phyloP scores from a whole-genome alignment of 2,888 invertebrate genomes.

The Autographa pulchrina region DNA sequence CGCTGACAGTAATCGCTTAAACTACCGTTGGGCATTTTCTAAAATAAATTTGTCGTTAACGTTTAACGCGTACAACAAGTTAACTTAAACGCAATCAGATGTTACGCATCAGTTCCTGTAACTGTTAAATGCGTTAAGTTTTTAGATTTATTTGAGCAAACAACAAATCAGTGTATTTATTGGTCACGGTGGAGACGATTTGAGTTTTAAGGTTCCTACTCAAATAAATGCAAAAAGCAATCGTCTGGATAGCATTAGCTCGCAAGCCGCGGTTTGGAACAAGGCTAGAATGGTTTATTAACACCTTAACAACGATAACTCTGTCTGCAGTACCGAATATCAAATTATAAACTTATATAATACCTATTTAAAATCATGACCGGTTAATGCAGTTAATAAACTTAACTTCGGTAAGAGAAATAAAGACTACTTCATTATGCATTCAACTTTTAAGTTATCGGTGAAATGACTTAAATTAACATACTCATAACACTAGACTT shows the following conservation, averaged over 20 bases:
- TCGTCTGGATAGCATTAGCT: too few relatives aligned
- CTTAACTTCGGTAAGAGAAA: neutral
- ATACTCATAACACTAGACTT: too few relatives aligned
- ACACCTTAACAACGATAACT: neutral
- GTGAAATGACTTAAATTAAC: neutral
- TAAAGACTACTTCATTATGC: neutral
- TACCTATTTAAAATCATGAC: too few relatives aligned
- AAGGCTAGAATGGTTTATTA: neutral
- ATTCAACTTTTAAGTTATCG: neutral
- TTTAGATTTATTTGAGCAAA: neutral
- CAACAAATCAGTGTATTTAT: neutral
- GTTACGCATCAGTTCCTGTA: slow-evolving; percentile 43
- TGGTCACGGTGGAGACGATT: neutral
- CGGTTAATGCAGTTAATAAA: too few relatives aligned
- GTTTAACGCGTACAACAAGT: slow-evolving; percentile 32
- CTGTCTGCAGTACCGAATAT: neutral
- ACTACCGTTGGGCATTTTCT: slow-evolving; percentile 42
- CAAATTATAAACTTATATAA: neutral
- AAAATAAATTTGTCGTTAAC: slow-evolving; percentile 33
- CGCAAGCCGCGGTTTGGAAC: too few relatives aligned
- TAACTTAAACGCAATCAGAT: slow-evolving; percentile 38
- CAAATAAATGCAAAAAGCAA: too few relatives aligned
- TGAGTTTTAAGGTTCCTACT: too few relatives aligned
- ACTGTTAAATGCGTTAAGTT: slow-evolving; percentile 18
- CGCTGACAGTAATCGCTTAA: slow-evolving; percentile 28